Base-by-base conservation (phyloP, 2,113 vertebrate species). In the Notothenia rossii region DNA sequence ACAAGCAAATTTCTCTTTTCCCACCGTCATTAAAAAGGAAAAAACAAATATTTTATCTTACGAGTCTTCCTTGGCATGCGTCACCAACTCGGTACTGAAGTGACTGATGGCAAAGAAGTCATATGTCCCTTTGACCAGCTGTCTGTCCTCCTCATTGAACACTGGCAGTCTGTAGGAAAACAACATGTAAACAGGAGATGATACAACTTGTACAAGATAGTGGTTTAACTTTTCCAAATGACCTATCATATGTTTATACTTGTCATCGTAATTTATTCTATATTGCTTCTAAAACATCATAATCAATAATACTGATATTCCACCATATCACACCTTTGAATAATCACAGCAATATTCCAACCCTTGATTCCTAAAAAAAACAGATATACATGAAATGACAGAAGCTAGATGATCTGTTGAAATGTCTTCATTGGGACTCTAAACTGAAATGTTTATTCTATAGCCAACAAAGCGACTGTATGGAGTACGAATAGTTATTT, bases 71-170 rank as follows among this genome's bases (percentile, higher is more conserved):
- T 95, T 96, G 75, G 96, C 96, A 50, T 96, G 97, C 18, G 96
- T 96, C 40, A 98, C 97, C 1, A 99, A 95, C 20, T 95, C 93
- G 59, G 98, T 97, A 40, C 96, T 98, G 83, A 97, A 98, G 88
- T 99, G 98, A 86, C 96, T 97, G 33, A 99, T 78, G 5, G 97
- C 98, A 77, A 99, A 95, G 89, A 99, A 99, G 89, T 99, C 98
- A 50, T 95, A 98, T 0, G 98, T 96, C 36, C 97, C 98, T 86
- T 74, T 95, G 36, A 99, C 95, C 56, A 97, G 92, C 63, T 79
- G 84, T 43, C 87, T 95, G 58, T 98, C 97, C 0, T 96, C 94
- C 51, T 97, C 94, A 1, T 96, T 98, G 93, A 99, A 99, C 78
- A 95, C 94, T 3, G 98, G 98, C 64, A 99, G 94, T 20, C 93